Percentiles rank a stretch among this genome's conserved stretches.
These are phyloP conservation scores for Achroia grisella DNA, from an alignment of 1,140 invertebrate species.

Conservation along the genomic window DNA sequence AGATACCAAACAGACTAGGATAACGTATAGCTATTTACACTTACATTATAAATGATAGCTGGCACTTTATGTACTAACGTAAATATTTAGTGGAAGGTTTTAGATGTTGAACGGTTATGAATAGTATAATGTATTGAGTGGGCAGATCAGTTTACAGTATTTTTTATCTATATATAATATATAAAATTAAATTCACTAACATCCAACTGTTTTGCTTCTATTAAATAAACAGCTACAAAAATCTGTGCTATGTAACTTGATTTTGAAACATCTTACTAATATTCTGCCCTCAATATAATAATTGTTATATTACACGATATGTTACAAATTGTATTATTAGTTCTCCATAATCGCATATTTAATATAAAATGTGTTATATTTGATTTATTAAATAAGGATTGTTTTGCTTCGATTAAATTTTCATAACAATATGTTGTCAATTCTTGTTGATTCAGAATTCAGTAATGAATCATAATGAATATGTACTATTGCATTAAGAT, in stretches of 20 bases:
- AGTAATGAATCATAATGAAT: too few relatives aligned
- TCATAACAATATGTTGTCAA: neutral
- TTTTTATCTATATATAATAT: too few relatives aligned
- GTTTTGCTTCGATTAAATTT: constrained; percentile 10
- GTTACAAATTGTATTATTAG: constrained; percentile 10
- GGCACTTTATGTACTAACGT: constrained; percentile 42
- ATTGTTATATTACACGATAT: neutral
- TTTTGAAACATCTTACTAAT: too few relatives aligned
- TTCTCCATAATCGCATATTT: too few relatives aligned
- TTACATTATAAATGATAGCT: constrained; percentile 42
- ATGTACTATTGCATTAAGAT: too few relatives aligned
- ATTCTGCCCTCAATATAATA: neutral
- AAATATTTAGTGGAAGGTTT: constrained; percentile 30
- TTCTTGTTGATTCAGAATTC: too few relatives aligned
- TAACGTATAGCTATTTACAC: constrained; percentile 45
- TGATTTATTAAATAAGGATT: constrained; percentile 3
- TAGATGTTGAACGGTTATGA: constrained; percentile 24
- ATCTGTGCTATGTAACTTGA: too few relatives aligned
- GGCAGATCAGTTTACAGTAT: neutral
- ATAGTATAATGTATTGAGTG: constrained; percentile 10
- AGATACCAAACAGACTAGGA: constrained; percentile 31
- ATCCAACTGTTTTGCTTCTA: neutral
- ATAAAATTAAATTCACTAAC: neutral
- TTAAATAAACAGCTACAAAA: too few relatives aligned
- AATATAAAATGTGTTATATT: too few relatives aligned